Percentiles rank a stretch among this genome's conserved stretches.
Evolutionary conservation across 2,797 vertebrate species (phyloP).

Genomic region (Sarcophilus harrisii): DNA sequence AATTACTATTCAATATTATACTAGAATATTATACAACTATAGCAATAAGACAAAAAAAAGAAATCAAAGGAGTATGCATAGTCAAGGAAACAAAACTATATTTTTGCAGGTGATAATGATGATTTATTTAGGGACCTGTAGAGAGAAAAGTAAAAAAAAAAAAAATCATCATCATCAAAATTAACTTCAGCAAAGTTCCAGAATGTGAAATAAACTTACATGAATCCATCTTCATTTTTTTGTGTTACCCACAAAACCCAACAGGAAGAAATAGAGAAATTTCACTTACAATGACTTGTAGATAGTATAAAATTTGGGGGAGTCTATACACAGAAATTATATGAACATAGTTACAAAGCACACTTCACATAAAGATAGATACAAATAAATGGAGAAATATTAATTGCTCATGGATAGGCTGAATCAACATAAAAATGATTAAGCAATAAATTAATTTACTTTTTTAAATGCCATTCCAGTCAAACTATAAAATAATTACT

Average conservation of each 20-base stretch:
- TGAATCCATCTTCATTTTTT: not conserved
- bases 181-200: not conserved
- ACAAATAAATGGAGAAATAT: not conserved
- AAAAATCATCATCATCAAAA: not conserved
- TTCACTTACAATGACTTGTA: not conserved
- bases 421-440: not conserved
- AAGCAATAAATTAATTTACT: not conserved
- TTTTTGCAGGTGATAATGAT: not conserved
- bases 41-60: not conserved
- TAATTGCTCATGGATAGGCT: not conserved
- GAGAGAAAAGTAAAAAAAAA: not conserved
- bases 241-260: not conserved
- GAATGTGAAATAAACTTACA: not conserved
- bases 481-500: not conserved
- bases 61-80: not conserved
- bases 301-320: not conserved
- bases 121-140: not conserved
- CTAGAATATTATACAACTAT: not conserved
- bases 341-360: not conserved
- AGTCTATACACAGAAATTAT: not conserved
- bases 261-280: not conserved
- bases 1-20: not conserved
- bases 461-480: not conserved
- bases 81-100: not conserved
- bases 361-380: not conserved